Percentiles rank a stretch among this genome's conserved stretches.
Evolutionary conservation across 2,797 vertebrate genomes (phyloP).

Genomic region (Pteropus rufus): DNA sequence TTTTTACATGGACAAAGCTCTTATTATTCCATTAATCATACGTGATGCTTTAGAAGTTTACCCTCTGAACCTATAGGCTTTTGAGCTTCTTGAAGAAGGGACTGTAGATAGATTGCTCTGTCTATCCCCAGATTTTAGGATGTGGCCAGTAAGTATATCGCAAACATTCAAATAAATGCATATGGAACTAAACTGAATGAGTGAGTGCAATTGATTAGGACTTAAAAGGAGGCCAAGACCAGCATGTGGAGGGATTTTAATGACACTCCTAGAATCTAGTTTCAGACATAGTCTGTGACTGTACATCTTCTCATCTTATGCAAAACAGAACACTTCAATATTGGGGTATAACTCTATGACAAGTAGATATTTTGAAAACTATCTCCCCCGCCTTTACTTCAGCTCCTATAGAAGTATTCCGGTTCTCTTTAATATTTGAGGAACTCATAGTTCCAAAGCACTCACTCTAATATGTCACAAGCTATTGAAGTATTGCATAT

Average conservation of each 20-base stretch:
- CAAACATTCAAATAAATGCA: not conserved
- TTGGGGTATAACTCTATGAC: not conserved
- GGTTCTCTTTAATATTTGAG: slow-evolving; percentile 2
- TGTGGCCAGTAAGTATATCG: not conserved
- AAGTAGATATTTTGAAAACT: slow-evolving; percentile 26
- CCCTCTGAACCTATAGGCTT: not conserved
- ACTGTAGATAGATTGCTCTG: not conserved
- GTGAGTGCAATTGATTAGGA: not conserved
- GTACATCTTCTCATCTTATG: not conserved
- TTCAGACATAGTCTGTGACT: not conserved
- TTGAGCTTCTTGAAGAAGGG: not conserved
- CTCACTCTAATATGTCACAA: slow-evolving; percentile 36
- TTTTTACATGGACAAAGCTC: not conserved
- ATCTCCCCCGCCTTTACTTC: not conserved
- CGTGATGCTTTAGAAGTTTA: not conserved
- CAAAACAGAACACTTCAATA: slow-evolving; percentile 15
- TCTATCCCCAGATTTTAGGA: not conserved
- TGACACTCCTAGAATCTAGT: not conserved
- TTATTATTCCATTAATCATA: not conserved
- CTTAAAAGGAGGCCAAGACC: not conserved
- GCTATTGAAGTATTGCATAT: slow-evolving; percentile 49
- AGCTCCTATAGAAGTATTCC: not conserved
- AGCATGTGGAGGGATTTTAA: not conserved
- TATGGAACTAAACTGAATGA: not conserved
- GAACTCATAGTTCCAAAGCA: slow-evolving; percentile 47